Base-by-base conservation (phyloP, 2,888 invertebrate genomes). In the Pandemis corylana region DNA sequence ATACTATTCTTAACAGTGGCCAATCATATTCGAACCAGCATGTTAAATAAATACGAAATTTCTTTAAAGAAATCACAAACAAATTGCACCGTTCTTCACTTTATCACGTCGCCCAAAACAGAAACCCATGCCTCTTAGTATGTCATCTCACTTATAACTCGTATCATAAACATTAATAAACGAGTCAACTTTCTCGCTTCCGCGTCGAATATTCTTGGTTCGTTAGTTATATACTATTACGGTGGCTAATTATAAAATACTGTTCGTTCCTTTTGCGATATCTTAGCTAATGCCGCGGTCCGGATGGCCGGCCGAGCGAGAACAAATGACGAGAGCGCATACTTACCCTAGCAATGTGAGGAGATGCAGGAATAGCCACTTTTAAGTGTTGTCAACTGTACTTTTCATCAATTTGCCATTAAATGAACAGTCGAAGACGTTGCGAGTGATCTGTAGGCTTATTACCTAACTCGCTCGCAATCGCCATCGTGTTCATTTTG, bases 221-320 rank as follows among this genome's bases (percentile, higher is more conserved):
- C 59, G 59, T 59, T 59, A 68, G 68, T 67, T 68, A 44, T 49
- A n/a, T 42, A 28, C 53, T 56, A 51, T 70, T 70, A 68, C 56
- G 20, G 51, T 20, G 62, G 61, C 67, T 71, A 71, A 75, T 75
- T 75, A 75, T 75, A 71, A 75, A 71, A 71, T 75, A 67, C 36
- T 75, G 10, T 56, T 71, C 70, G 62, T 75, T 74, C 74, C 64
- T 74, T 70, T 75, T 75, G 67, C 66, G 70, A 75, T 75, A 71
- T 75, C 75, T 71, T 71, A 49, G 46, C 61, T 46, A 61, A 62
- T 53, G 7, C 20, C 51, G 69, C 67, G 74, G 36, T 65, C 75
- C 59, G 46, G 62, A 62, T 71, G 66, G 44, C n/a, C 71, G 66
- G 0, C 67, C 66, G 63, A 75, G 71, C 75, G 74, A 74, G 20